Evolutionary conservation across 2,113 vertebrate species (phyloP).

Genomic region (Numida meleagris): DNA sequence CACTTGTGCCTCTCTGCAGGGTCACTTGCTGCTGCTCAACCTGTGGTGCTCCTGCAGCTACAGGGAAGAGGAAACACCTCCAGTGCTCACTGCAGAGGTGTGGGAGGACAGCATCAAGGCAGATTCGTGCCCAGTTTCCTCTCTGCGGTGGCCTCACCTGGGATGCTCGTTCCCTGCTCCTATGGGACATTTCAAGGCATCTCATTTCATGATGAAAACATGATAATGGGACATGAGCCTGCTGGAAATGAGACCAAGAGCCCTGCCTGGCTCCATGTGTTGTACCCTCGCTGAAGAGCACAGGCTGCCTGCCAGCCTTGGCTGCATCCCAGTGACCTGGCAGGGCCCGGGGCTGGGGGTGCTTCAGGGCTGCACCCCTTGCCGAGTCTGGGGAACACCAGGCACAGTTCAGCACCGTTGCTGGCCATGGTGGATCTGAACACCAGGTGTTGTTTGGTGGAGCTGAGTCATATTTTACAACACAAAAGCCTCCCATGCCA

Average conservation of each 20-base stretch:
- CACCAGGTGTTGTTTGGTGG: background rate
- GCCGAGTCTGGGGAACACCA: background rate
- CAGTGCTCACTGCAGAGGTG: background rate
- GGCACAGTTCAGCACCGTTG: background rate
- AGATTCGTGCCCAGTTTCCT: background rate
- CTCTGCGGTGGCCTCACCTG: background rate
- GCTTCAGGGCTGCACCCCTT: background rate
- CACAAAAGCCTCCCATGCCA: accelerated
- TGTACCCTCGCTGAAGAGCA: background rate
- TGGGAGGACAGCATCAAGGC: background rate
- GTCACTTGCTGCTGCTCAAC: background rate
- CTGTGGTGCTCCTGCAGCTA: background rate
- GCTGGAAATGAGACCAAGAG: background rate
- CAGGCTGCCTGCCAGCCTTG: background rate
- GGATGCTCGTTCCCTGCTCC: background rate
- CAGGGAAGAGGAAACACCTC: background rate
- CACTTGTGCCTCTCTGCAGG: accelerated
- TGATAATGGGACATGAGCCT: background rate
- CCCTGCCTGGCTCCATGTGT: background rate
- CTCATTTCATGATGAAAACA: background rate
- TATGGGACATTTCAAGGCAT: background rate
- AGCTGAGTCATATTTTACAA: background rate
- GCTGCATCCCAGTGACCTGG: background rate
- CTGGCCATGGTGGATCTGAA: background rate
- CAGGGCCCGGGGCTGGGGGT: accelerated